Percentiles rank a stretch among this genome's conserved stretches.
These are phyloP conservation scores for Palythoa grandiflora DNA, from an alignment of 92 coral and sea anemone genomes.

Conservation along the genomic window DNA sequence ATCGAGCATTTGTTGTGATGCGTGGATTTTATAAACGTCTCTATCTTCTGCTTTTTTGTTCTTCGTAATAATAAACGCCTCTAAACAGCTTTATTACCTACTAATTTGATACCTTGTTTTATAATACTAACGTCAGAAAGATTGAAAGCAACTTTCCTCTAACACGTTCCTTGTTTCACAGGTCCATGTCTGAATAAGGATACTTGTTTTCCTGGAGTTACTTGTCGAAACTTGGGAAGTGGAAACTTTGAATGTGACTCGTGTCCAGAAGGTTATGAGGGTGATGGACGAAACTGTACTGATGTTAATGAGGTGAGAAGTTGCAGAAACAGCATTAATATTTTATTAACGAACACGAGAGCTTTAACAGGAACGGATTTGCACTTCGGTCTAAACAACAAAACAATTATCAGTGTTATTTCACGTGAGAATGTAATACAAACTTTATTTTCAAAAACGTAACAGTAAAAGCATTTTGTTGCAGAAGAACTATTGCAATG, in stretches of 20 bases:
- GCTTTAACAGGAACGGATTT: too few species aligned
- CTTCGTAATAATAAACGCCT: too few species aligned
- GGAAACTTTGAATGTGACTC: slow-evolving; percentile 81
- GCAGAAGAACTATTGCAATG: background rate
- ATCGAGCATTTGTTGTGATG: too few species aligned
- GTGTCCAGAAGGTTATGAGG: slow-evolving; percentile 88
- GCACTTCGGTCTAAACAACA: too few species aligned
- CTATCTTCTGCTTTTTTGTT: too few species aligned
- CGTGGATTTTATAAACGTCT: too few species aligned
- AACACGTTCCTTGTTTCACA: slow-evolving; percentile 27
- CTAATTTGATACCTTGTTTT: too few species aligned
- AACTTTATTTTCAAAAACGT: too few species aligned
- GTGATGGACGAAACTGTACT: slow-evolving; percentile 78
- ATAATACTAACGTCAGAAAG: too few species aligned
- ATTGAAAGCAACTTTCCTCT: background rate
- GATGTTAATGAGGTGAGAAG: slow-evolving; percentile 89
- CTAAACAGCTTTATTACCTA: too few species aligned
- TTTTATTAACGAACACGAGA: background rate
- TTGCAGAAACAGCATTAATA: background rate
- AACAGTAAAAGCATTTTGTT: background rate
- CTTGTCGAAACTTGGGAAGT: slow-evolving; percentile 82
- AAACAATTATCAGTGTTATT: too few species aligned
- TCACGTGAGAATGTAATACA: too few species aligned
- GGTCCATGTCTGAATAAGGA: slow-evolving; percentile 82
- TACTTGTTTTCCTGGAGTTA: slow-evolving; percentile 89